Evolutionary conservation across 2,888 invertebrate genomes (phyloP).

Genomic region (Chouioia cunea): DNA sequence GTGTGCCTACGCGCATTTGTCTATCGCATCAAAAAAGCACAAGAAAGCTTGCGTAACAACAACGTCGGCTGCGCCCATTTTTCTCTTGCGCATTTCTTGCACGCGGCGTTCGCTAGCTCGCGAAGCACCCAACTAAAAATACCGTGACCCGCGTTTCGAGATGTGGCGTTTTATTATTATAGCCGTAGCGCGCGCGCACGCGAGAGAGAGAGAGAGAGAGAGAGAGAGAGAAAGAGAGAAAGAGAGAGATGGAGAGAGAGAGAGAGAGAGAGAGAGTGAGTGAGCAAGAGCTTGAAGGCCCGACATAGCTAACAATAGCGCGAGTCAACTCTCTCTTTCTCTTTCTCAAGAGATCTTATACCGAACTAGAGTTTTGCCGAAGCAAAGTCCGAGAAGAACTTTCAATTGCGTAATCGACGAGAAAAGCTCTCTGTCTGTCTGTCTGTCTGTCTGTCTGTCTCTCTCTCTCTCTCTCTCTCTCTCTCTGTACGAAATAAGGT

Average conservation of each 20-base stretch:
- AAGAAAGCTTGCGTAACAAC: no score
- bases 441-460: no score
- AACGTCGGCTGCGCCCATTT: constrained; percentile 15
- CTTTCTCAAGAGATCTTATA: constrained; percentile 25
- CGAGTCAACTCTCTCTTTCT: background rate
- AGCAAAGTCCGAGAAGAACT: constrained; percentile 48
- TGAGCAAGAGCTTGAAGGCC: constrained; percentile 20
- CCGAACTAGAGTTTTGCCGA: constrained; percentile 60
- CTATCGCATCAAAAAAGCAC: no score
- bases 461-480: no score
- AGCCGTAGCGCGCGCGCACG: constrained; percentile 50
- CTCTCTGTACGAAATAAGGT: no score
- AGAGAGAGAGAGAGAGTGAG: constrained; percentile 7
- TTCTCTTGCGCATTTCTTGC: constrained; percentile 22
- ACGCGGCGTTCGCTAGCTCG: constrained; percentile 37
- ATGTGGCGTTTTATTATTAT: constrained; percentile 66
- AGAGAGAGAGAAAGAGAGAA: constrained; percentile 12
- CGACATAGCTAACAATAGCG: background rate
- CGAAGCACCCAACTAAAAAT: constrained; percentile 60
- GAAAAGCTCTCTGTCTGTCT: constrained; percentile 36
- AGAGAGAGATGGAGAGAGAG: constrained; percentile 36
- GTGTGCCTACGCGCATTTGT: no score
- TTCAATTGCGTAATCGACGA: constrained; percentile 43
- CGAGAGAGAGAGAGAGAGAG: background rate
- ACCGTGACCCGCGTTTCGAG: constrained; percentile 64